Base-by-base conservation (phyloP, 2,888 invertebrate species). In the Busseola fusca region DNA sequence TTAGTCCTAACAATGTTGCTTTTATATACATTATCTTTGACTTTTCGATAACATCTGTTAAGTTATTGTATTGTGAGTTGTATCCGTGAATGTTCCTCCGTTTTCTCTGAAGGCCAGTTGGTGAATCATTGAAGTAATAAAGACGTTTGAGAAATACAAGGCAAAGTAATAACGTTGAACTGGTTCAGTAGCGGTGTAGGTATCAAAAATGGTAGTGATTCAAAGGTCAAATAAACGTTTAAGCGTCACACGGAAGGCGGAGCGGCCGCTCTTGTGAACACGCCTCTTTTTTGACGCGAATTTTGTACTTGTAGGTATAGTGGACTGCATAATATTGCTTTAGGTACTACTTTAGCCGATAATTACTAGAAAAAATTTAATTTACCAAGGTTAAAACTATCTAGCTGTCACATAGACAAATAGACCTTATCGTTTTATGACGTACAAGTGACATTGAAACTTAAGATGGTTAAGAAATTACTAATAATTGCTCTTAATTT, bases 1-100 rank as follows among this genome's bases (percentile, higher is more conserved):
- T 93, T 93, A 93, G 91, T 86, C 83, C 76, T 88, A 90, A 92
- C 92, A 92, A 92, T 92, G 89, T 90, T 90, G 87, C 90, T 87
- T 90, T 89, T 89, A 86, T 88, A 78, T 80, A 68, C 76, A 84
- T 83, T 88, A 92, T 90, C 91, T 87, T 81, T 85, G 83, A 87
- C 87, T 78, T 72, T 78, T 64, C 63, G 88, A 89, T 89, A 91
- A 58, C 86, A 88, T 90, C 88, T 85, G 82, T 64, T 84, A 73
- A 88, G 84, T 88, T 89, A 89, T 87, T 88, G 85, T 85, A 59
- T 72, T 85, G 72, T 80, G 80, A 63, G 48, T 10, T 69, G 64
- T 81, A 79, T 82, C 74, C 81, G 82, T 79, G 77, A 80, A 71
- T 78, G 82, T 69, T 58, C 54, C 45, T 71, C 48, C 42, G 50